Evolutionary conservation across 2,113 vertebrate species (phyloP).

Genomic region (Colius striatus): DNA sequence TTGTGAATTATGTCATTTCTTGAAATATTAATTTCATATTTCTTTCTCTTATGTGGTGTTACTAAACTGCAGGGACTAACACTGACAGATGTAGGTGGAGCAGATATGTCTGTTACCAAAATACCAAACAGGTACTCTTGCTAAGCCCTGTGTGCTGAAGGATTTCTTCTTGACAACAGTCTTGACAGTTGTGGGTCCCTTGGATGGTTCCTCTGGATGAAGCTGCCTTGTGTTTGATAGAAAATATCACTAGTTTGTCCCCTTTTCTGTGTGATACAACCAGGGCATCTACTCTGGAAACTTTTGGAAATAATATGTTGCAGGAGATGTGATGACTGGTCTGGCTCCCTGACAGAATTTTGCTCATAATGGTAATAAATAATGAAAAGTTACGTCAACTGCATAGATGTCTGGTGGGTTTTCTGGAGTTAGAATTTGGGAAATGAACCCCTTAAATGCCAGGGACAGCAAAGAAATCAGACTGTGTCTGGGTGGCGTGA

Average conservation of each 20-base stretch:
- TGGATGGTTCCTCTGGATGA: slow-evolving; percentile 86
- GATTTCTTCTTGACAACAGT: slow-evolving; percentile 89
- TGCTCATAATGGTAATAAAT: background rate
- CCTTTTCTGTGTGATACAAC: background rate
- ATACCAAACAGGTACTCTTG: slow-evolving; percentile 87
- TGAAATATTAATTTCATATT: background rate
- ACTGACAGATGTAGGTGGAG: slow-evolving; percentile 86
- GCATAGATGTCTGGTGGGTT: background rate
- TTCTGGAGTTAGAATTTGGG: background rate
- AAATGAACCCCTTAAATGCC: background rate
- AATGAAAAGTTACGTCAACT: background rate
- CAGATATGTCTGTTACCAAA: slow-evolving; percentile 88
- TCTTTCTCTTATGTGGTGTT: background rate
- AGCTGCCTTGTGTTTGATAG: slow-evolving; percentile 87
- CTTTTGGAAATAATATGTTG: background rate
- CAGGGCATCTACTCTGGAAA: background rate
- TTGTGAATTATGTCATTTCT: background rate
- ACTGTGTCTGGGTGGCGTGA: background rate
- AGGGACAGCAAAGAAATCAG: background rate
- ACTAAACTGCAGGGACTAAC: slow-evolving; percentile 78
- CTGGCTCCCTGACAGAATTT: background rate
- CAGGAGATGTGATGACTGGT: background rate
- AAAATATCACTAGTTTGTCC: background rate
- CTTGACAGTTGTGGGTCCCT: slow-evolving; percentile 85
- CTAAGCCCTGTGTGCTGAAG: slow-evolving; percentile 87